Evolutionary conservation across 1,140 invertebrate species (phyloP).

Genomic region (Neotoxoptera formosana): DNA sequence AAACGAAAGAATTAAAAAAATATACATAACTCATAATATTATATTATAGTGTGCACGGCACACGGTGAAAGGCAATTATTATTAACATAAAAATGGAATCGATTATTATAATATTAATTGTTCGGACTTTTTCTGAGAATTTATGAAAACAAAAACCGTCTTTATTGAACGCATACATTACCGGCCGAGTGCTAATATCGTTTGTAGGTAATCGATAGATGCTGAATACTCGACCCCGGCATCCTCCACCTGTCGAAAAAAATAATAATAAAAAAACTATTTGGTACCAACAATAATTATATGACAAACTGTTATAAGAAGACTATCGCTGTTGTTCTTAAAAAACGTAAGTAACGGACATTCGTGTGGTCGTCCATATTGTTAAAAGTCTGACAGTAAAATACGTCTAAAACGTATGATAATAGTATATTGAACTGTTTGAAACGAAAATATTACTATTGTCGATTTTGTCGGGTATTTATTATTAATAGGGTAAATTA

Average conservation of each 20-base stretch:
- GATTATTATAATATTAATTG: not conserved
- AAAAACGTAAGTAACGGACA: not conserved
- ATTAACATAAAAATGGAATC: slow-evolving; percentile 4
- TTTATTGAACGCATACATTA: not conserved
- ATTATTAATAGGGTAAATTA: not conserved
- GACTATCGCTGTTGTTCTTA: no score
- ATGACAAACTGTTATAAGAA: not conserved
- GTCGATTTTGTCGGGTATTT: not conserved
- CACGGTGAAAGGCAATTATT: not conserved
- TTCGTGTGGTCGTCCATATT: not conserved
- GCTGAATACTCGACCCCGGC: not conserved
- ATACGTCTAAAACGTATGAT: not conserved
- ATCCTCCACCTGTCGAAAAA: not conserved
- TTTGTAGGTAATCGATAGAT: not conserved
- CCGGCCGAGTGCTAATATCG: not conserved
- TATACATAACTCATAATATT: not conserved
- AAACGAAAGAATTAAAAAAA: not conserved
- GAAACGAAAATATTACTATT: not conserved
- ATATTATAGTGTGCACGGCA: not conserved
- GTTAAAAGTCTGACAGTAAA: not conserved
- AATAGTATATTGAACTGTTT: not conserved
- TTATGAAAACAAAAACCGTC: not conserved
- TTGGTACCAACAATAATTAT: not conserved
- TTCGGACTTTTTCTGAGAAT: not conserved
- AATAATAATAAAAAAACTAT: not conserved